Base-by-base conservation (phyloP, 2,797 vertebrate species). In the Squalus acanthias region DNA sequence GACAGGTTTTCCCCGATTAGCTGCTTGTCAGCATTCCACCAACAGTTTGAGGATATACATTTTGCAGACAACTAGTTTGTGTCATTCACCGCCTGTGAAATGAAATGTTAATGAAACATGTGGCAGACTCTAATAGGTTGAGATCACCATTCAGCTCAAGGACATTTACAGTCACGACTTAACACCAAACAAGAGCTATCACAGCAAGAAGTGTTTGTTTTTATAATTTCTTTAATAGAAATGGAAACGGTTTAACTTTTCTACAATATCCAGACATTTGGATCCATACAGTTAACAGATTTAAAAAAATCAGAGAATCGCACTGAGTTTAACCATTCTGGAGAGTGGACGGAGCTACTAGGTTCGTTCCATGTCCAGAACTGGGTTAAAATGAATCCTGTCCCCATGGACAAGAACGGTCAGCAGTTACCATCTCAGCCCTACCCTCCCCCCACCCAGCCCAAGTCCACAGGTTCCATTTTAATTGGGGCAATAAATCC, bases 211-310 rank as follows among this genome's bases (percentile, higher is more conserved):
- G 5, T 6, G 17, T 50, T 95, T 72, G 7, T 39, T 67, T 65
- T 17, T 63, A 65, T 46, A 69, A 93, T 26, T 65, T 76, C 26
- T 95, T 95, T 95, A 95, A 76, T 95, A 95, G 70, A 95, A 95
- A 95, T 53, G 92, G 69, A 95, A 72, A 70, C 39, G 8, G 46
- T 60, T 92, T 60, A 95, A 95, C 46, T 74, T 95, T 39, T 12
- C 69, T 95, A 95, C 70, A 95, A 95, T 57, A 67, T 63, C 24
- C 88, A 91, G 12, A 26, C 88, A 13, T 63, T 91, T 57, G 29
- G 53, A 91, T n/a, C 79, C 79, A 82, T 70, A 57, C 53, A 93
- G 70, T 50, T 53, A 95, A 95, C 94, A 74, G 70, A 60, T 72
- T 60, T 33, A 20, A 74, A 74, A 39, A 57, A 76, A 95, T 72